A percentile compares a stretch with the other conserved stretches of the same genome.
These are phyloP conservation scores for Struthio camelus DNA, from an alignment of 2,113 vertebrate species.

Conservation along the genomic window DNA sequence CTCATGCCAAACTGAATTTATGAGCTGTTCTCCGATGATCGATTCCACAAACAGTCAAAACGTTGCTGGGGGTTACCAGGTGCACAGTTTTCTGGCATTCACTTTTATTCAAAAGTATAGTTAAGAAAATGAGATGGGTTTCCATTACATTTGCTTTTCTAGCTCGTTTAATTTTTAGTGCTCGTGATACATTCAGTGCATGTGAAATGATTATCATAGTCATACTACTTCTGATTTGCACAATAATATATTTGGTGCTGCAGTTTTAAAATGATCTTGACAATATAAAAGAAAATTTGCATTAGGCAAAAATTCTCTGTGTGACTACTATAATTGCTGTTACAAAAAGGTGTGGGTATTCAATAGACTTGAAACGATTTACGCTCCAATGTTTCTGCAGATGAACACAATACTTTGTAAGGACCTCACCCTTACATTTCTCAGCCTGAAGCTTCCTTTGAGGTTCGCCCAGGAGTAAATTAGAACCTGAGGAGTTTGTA, in stretches of 20 bases:
- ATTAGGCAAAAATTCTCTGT: background rate
- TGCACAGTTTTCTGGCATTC: background rate
- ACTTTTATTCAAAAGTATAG: background rate
- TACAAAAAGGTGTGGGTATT: background rate
- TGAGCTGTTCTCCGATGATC: background rate
- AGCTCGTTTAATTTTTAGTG: slow-evolving; percentile 9
- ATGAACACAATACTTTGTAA: background rate
- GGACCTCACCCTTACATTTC: background rate
- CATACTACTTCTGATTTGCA: background rate
- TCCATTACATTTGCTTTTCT: background rate
- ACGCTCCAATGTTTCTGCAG: background rate
- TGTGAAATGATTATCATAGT: slow-evolving; percentile 40
- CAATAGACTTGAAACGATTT: background rate
- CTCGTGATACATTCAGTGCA: background rate
- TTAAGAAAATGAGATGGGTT: background rate
- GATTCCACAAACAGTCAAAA: background rate
- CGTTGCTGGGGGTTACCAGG: background rate
- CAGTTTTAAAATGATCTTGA: background rate
- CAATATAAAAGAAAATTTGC: background rate
- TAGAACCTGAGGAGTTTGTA: background rate
- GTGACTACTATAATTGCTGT: background rate
- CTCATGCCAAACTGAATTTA: background rate
- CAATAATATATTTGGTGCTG: background rate
- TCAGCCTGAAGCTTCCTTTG: background rate
- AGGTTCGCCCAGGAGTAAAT: background rate